Evolutionary conservation across 2,888 invertebrate genomes (phyloP).

Genomic region (Eristalinus aeneus): DNA sequence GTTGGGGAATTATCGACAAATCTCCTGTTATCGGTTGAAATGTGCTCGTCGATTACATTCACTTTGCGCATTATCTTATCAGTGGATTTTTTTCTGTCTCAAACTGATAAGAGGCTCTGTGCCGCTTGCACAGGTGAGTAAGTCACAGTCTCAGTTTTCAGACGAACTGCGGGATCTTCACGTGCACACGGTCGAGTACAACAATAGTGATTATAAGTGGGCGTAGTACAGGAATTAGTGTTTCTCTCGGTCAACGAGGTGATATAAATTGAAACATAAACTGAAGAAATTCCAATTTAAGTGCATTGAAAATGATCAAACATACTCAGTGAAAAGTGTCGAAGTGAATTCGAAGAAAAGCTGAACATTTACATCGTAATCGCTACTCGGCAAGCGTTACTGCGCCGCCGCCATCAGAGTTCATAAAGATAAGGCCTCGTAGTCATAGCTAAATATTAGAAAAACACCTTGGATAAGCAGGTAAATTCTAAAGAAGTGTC

Average conservation of each 20-base stretch:
- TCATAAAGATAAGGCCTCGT: slow-evolving; percentile 30
- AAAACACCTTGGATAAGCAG: slow-evolving; percentile 24
- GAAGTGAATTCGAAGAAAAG: slow-evolving; percentile 14
- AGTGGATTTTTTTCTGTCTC: slow-evolving; percentile 28
- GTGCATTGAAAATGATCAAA: not conserved
- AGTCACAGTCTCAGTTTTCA: slow-evolving; percentile 45
- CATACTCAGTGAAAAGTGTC: not conserved
- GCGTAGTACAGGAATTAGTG: not conserved
- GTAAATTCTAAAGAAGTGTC: slow-evolving; percentile 28
- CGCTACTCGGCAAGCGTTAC: slow-evolving; percentile 45
- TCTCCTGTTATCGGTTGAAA: slow-evolving; percentile 27
- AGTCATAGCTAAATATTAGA: slow-evolving; percentile 3
- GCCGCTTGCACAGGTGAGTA: slow-evolving; percentile 55
- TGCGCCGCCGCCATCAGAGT: slow-evolving; percentile 51
- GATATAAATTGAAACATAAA: not conserved
- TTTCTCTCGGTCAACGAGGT: not conserved
- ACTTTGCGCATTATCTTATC: slow-evolving; percentile 53
- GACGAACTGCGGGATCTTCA: slow-evolving; percentile 49
- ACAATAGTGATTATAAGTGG: slow-evolving; percentile 13
- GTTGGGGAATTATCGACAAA: slow-evolving; percentile 13
- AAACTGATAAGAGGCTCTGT: slow-evolving; percentile 56
- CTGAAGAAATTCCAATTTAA: not conserved
- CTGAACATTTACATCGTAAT: not conserved
- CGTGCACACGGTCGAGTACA: slow-evolving; percentile 32
- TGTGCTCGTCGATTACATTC: slow-evolving; percentile 34